These are phyloP conservation scores for Pygmarrhopalites habei DNA, from an alignment of 1,140 invertebrate species.

Conservation along the genomic window DNA sequence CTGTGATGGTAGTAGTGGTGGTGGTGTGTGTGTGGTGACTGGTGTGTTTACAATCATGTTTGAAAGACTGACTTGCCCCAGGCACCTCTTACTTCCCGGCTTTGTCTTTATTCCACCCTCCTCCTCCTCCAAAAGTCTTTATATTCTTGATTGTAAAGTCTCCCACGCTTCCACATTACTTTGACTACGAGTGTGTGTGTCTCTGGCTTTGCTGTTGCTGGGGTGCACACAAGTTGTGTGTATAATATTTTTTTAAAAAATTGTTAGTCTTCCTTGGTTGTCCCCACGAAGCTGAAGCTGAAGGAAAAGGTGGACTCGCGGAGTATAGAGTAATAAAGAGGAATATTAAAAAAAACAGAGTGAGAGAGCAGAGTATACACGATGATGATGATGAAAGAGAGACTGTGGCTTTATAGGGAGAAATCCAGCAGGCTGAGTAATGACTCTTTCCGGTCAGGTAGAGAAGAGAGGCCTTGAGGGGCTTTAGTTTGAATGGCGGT, in stretches of 20 bases:
- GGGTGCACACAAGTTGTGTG: too few species aligned
- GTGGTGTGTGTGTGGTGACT: background rate
- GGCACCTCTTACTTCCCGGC: conserved; percentile 1
- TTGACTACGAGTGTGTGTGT: background rate
- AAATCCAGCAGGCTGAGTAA: too few species aligned
- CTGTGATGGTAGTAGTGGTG: background rate
- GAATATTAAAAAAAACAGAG: too few species aligned
- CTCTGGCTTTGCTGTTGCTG: too few species aligned
- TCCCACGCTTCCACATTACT: conserved; percentile 3
- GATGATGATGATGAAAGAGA: too few species aligned
- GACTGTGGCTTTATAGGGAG: too few species aligned
- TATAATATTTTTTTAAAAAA: too few species aligned
- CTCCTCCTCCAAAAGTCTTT: too few species aligned
- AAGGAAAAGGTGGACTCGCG: background rate
- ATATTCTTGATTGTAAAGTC: background rate
- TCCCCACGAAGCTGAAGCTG: too few species aligned
- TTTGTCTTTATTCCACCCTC: background rate
- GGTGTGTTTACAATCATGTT: background rate
- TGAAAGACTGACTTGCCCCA: background rate
- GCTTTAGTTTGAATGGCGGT: background rate
- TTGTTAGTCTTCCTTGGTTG: too few species aligned
- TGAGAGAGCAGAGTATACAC: too few species aligned
- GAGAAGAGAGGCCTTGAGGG: background rate
- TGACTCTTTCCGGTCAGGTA: conserved; percentile 7
- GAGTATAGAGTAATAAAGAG: too few species aligned